Conservation (phyloP, 2,797 vertebrate genomes). For the Squalus acanthias region DNA sequence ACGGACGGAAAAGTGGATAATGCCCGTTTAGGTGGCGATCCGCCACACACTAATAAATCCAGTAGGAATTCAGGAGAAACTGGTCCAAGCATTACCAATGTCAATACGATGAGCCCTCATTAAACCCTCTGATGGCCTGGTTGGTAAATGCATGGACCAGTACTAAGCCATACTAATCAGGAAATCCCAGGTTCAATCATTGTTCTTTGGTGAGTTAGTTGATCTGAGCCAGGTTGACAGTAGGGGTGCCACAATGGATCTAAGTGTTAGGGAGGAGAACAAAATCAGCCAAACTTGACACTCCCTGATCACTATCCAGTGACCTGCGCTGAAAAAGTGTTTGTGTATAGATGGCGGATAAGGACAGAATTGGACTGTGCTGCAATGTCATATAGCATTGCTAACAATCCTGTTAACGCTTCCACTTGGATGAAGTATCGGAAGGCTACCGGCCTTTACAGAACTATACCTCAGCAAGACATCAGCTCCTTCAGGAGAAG, state of each 20-base stretch:
- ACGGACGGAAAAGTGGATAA: no score
- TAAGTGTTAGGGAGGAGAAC: background rate
- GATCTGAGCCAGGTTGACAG: background rate
- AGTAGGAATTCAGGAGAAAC: no score
- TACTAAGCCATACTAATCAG: background rate
- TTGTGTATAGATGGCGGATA: background rate
- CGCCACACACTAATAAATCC: no score
- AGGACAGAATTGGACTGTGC: background rate
- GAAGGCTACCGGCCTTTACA: background rate
- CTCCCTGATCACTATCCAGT: background rate
- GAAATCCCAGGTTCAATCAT: background rate
- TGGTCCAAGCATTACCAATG: background rate
- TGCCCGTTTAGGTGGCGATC: no score
- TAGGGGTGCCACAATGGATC: background rate
- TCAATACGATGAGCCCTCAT: background rate
- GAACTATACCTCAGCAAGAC: background rate
- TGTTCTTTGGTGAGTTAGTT: background rate
- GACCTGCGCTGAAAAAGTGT: background rate
- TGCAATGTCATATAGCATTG: background rate
- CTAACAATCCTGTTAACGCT: background rate
- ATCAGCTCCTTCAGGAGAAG: background rate
- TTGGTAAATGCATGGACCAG: background rate
- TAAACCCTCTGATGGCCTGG: background rate
- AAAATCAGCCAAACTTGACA: background rate
- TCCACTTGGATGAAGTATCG: background rate